Evolutionary conservation across 2,888 invertebrate species (phyloP).

Genomic region (Coelinius sp.): DNA sequence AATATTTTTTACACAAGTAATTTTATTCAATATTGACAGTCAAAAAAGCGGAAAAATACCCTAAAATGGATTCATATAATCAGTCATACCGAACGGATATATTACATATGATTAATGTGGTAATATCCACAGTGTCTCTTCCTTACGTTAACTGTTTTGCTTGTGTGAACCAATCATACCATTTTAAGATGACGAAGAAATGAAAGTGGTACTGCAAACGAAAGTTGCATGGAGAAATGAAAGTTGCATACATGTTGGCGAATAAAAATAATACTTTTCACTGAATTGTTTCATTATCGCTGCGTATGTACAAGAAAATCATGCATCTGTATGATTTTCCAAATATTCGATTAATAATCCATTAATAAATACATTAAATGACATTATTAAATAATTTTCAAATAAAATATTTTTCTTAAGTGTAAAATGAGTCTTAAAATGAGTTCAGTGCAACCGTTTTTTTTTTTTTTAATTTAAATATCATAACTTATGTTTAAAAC

Average conservation of each 20-base stretch:
- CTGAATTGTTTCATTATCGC: not conserved
- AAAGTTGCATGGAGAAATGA: slow-evolving; percentile 5
- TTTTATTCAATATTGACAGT: too few species aligned
- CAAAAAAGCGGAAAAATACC: too few species aligned
- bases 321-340: not conserved
- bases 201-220: slow-evolving; percentile 10
- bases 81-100: too few species aligned
- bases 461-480: not conserved
- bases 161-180: not conserved
- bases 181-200: not conserved
- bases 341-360: not conserved
- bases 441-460: too few species aligned
- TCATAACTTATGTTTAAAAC: not conserved
- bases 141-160: not conserved
- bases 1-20: too few species aligned
- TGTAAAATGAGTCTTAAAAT: not conserved
- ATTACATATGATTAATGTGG: not conserved
- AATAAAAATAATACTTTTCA: not conserved
- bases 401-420: too few species aligned
- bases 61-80: too few species aligned
- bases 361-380: too few species aligned
- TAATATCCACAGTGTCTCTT: not conserved
- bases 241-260: not conserved
- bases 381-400: not conserved
- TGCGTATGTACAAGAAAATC: not conserved